Base-by-base conservation (phyloP, 1,140 invertebrate genomes). In the Liolophura sinensis region DNA sequence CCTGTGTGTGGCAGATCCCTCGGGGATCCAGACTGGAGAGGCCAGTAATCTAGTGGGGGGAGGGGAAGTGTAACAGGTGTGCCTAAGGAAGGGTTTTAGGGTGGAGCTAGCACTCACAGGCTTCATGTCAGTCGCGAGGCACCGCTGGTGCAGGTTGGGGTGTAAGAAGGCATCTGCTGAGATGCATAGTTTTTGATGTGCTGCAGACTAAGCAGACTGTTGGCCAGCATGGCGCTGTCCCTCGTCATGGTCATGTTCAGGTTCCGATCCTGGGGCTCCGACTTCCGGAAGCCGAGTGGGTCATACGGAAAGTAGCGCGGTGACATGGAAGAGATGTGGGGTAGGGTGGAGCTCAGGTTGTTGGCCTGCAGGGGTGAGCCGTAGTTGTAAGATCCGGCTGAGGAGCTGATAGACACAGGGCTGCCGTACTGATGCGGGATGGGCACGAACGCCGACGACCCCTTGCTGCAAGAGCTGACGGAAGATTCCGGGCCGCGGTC, bases 151-250 rank as follows among this genome's bases (percentile, higher is more conserved):
- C 74, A 73, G n/a, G 74, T 72, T 14, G 76, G 73, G 14, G 69
- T 74, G 54, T 74, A 81, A 61, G 73, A 73, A 27, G 78, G 79
- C 80, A 82, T 82, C 66, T 82, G 80, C 66, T 80, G 78, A 48
- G 80, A 77, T 68, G 95, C 94, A 86, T 97, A 97, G 84, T 97
- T 98, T 77, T 95, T 89, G 76, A 98, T 97, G 85, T 97, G 95
- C 85, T 97, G 94, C 62, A 98, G 87, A 69, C 94, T 96, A 77
- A 98, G 95, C 75, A 97, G 88, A 82, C 97, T 95, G 83, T 96
- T 97, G 58, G 95, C 94, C 83, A 80, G 95, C 96, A 66, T 82
- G 75, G 91, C 92, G 64, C 90, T 82, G 62, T 68, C 75, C 65
- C 85, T 76, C 52, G 84, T 84, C 68, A 85, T 82, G n/a, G 80